phyloP scores from a whole-genome alignment of 2,888 invertebrate genomes.

The Leptopilina syphax region DNA sequence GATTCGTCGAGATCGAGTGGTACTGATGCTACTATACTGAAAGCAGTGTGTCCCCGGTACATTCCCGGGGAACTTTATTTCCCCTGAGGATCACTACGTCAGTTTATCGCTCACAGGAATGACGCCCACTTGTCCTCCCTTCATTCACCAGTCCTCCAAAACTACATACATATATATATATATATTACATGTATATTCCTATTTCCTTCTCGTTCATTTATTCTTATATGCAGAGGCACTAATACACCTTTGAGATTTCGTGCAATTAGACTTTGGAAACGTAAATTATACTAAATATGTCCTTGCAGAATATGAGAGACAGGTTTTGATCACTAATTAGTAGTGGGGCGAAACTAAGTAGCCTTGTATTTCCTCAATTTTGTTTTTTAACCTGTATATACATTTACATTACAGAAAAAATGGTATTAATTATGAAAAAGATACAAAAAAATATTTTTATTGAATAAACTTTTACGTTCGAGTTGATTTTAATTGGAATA shows the following conservation, averaged over 20 bases:
- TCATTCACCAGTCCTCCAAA: conserved; percentile 31
- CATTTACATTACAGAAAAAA: too few relatives aligned
- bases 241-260: neutral
- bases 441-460: too few relatives aligned
- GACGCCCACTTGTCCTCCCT: conserved; percentile 43
- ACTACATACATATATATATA: conserved; percentile 4
- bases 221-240: neutral
- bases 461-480: too few relatives aligned
- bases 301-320: conserved; percentile 42
- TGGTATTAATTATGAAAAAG: too few relatives aligned
- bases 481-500: too few relatives aligned
- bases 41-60: conserved; percentile 35
- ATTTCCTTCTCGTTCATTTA: neutral
- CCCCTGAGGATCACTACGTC: conserved; percentile 53
- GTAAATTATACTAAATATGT: too few relatives aligned
- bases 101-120: conserved; percentile 51
- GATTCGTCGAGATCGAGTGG: conserved; percentile 40
- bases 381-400: too few relatives aligned
- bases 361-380: too few relatives aligned
- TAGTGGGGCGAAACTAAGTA: too few relatives aligned
- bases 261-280: neutral
- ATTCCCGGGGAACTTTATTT: conserved; percentile 52
- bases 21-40: conserved; percentile 2
- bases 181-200: neutral
- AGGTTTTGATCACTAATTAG: too few relatives aligned